Conservation (phyloP, 2,888 invertebrate genomes). For the Caenorhabditis drosophilae region DNA sequence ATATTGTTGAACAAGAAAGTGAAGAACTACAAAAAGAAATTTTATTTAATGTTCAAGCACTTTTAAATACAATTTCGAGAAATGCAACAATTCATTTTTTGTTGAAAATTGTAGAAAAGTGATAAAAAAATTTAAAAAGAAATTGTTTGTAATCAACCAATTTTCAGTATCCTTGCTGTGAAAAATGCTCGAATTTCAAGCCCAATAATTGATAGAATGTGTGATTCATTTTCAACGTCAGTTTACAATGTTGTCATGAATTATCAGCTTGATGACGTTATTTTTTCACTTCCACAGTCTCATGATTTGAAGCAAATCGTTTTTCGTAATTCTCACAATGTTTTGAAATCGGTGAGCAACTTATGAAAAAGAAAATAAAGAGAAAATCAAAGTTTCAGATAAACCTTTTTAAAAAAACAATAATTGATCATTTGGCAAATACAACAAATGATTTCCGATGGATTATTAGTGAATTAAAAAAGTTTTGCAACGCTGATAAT, state of each 20-base stretch:
- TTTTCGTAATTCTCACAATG: slow-evolving; percentile 1
- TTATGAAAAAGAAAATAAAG: neutral
- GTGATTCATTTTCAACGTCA: neutral
- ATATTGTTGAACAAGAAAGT: neutral
- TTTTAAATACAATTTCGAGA: neutral
- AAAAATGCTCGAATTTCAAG: neutral
- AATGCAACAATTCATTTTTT: neutral
- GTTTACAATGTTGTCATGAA: slow-evolving; percentile 2
- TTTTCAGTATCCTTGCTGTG: neutral
- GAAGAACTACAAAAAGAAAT: neutral
- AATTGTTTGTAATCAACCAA: neutral
- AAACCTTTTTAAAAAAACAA: neutral
- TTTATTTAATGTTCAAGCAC: neutral
- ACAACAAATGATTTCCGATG: neutral
- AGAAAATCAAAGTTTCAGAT: neutral
- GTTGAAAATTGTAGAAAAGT: neutral
- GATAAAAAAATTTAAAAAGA: neutral
- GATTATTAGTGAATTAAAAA: neutral
- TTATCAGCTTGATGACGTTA: neutral
- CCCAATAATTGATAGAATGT: neutral
- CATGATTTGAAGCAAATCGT: neutral
- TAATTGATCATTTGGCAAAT: slow-evolving; percentile 3
- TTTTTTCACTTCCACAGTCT: neutral
- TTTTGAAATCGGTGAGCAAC: neutral
- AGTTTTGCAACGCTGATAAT: neutral